phyloP scores from a whole-genome alignment of 1,140 invertebrate species.

The Andrena cerasifolii region DNA sequence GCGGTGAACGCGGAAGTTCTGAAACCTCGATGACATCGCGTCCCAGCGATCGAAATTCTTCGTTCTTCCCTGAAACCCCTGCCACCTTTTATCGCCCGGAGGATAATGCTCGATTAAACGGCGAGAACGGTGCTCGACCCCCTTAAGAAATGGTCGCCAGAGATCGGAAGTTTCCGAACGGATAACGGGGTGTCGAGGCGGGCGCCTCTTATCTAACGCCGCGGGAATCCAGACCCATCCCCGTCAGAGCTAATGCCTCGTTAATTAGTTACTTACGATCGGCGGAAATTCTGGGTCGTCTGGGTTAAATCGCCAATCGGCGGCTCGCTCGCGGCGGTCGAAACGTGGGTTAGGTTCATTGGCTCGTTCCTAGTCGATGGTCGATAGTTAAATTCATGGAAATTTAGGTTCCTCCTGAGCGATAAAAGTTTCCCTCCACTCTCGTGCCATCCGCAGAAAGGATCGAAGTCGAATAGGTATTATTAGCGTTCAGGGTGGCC shows the following conservation, averaged over 20 bases:
- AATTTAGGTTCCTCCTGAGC: no score
- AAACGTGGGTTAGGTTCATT: slow-evolving; percentile 8
- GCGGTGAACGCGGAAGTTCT: slow-evolving; percentile 48
- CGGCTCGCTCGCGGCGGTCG: slow-evolving; percentile 44
- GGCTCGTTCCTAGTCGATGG: no score
- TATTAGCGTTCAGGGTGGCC: no score
- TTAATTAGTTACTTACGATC: slow-evolving; percentile 59
- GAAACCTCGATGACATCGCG: slow-evolving; percentile 62
- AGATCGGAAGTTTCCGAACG: slow-evolving; percentile 46
- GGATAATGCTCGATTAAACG: slow-evolving; percentile 61
- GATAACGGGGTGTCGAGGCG: slow-evolving; percentile 19
- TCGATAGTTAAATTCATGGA: no score
- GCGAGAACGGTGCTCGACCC: slow-evolving; percentile 27
- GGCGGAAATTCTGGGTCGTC: background rate
- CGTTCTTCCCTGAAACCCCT: background rate
- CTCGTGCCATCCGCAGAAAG: no score
- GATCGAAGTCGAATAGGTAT: no score
- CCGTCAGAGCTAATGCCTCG: slow-evolving; percentile 18
- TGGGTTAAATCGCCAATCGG: background rate
- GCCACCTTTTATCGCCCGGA: slow-evolving; percentile 6
- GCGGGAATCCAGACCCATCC: slow-evolving; percentile 19
- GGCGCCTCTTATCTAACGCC: slow-evolving; percentile 32
- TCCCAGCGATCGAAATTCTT: slow-evolving; percentile 41
- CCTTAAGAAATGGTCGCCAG: slow-evolving; percentile 33
- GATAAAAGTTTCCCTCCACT: no score